Percentiles rank a stretch among this genome's conserved stretches.
These are phyloP conservation scores for Cairina moschata DNA, from an alignment of 2,113 vertebrate species.

Conservation along the genomic window DNA sequence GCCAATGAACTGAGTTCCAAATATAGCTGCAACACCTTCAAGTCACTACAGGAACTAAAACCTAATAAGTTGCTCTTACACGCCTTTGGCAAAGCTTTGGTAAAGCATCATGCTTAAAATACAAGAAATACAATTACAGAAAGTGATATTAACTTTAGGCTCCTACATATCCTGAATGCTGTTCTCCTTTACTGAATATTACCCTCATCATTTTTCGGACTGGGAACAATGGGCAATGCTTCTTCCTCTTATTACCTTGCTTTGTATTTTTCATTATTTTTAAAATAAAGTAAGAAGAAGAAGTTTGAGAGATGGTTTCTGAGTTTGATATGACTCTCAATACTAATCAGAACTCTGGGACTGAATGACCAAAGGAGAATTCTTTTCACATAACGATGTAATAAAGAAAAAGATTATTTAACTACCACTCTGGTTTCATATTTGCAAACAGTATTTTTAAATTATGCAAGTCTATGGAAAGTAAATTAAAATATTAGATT, in stretches of 20 bases:
- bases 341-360: neutral
- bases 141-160: neutral
- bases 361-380: neutral
- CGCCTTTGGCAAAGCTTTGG: neutral
- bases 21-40: neutral
- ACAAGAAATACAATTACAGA: accelerated
- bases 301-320: no score
- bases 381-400: neutral
- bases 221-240: neutral
- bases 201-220: neutral
- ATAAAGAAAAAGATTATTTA: neutral
- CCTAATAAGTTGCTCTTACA: neutral
- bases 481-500: neutral
- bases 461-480: neutral
- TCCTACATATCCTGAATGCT: neutral
- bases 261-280: neutral
- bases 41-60: neutral
- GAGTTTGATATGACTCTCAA: neutral
- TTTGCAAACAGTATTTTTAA: neutral
- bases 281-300: neutral
- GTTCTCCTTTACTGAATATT: neutral
- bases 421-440: neutral
- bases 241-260: neutral
- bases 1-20: neutral
- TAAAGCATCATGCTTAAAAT: neutral